Evolutionary conservation across 2,797 vertebrate genomes (phyloP).

Genomic region (Hemitrygon akajei): DNA sequence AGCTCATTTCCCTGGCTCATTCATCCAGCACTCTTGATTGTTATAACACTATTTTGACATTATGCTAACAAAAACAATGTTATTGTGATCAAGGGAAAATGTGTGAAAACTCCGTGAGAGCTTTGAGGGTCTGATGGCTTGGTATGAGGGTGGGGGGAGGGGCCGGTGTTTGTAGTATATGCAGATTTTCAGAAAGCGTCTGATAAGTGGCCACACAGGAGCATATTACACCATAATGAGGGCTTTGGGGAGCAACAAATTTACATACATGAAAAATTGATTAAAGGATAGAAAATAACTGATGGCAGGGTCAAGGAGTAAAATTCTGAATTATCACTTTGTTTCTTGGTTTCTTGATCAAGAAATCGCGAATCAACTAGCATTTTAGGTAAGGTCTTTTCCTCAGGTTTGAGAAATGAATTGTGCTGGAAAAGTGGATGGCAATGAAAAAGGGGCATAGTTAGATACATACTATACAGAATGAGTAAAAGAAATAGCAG

Average conservation of each 20-base stretch:
- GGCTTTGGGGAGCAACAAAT: no score
- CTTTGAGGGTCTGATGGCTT: neutral
- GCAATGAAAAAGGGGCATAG: neutral
- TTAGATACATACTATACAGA: neutral
- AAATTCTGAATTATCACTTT: neutral
- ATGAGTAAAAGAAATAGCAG: neutral
- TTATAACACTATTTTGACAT: no score
- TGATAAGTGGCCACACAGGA: neutral
- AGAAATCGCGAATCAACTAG: neutral
- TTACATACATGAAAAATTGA: neutral
- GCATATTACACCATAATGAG: no score
- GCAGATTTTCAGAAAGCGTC: no score
- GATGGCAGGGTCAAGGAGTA: neutral
- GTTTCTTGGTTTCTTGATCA: neutral
- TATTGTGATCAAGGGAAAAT: no score
- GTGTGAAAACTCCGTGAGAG: no score
- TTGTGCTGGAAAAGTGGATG: neutral
- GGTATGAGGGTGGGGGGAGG: neutral
- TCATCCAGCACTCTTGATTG: no score
- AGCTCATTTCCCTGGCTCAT: no score
- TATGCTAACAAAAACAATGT: no score
- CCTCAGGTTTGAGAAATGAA: neutral
- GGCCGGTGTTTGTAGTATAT: no score
- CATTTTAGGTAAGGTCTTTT: neutral
- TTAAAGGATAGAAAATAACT: neutral